phyloP scores from a whole-genome alignment of 1,140 invertebrate species.

The Orussus abietinus region DNA sequence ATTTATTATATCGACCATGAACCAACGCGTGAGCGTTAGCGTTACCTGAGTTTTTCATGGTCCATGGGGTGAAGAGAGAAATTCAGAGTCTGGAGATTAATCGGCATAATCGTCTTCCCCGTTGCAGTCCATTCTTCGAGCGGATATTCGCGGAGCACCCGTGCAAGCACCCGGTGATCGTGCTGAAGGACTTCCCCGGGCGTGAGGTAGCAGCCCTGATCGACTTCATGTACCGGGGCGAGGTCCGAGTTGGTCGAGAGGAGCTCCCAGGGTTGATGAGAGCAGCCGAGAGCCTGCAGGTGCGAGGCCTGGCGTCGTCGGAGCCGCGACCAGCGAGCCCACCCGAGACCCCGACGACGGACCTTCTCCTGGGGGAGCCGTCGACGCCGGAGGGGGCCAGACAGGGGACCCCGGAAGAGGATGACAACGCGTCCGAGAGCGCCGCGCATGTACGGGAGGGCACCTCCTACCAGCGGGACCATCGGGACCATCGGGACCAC shows the following conservation, averaged over 20 bases:
- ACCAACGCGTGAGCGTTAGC: too few relatives aligned
- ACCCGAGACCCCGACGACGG: conserved; percentile 56
- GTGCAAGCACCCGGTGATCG: conserved; percentile 90
- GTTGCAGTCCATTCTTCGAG: conserved; percentile 79
- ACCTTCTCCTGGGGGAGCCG: conserved; percentile 52
- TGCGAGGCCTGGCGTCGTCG: conserved; percentile 72
- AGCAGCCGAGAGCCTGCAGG: conserved; percentile 80
- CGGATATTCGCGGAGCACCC: conserved; percentile 84
- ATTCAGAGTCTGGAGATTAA: not conserved
- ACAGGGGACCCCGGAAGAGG: conserved; percentile 54
- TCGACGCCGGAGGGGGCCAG: conserved; percentile 55
- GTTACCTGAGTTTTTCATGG: too few relatives aligned
- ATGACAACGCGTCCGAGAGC: conserved; percentile 38
- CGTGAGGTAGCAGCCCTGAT: conserved; percentile 84
- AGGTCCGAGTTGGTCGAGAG: conserved; percentile 81
- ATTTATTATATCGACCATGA: too few relatives aligned
- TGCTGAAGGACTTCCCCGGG: conserved; percentile 81
- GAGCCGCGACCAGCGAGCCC: conserved; percentile 54
- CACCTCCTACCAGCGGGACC: conserved; percentile 13
- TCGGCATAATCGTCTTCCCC: conserved; percentile 14
- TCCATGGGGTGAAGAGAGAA: not conserved
- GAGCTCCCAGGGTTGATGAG: conserved; percentile 76
- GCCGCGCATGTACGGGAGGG: too few relatives aligned
- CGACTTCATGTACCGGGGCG: conserved; percentile 90
- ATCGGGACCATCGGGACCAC: conserved; percentile 22